Evolutionary conservation across 2,113 vertebrate species (phyloP).

Genomic region (Oreotragus oreotragus): DNA sequence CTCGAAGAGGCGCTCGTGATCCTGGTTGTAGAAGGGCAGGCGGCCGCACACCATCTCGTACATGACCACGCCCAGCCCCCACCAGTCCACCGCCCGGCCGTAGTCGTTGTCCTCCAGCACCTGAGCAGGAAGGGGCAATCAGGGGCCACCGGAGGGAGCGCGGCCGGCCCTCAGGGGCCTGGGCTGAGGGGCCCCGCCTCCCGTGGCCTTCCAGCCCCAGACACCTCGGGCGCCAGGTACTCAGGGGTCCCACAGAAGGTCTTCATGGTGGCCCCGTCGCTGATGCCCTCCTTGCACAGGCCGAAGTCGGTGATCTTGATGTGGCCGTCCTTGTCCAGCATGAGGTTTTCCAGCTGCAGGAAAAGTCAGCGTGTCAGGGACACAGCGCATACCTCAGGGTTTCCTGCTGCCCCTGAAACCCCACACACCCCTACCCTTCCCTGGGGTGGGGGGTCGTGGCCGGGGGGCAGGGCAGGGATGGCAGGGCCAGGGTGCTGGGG

Average conservation of each 20-base stretch:
- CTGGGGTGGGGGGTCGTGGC: background rate
- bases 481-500: background rate
- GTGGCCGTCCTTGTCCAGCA: slow-evolving; percentile 96
- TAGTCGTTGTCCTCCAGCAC: slow-evolving; percentile 96
- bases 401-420: fast-evolving
- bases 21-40: slow-evolving; percentile 96
- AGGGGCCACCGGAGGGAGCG: background rate
- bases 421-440: background rate
- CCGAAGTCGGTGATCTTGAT: slow-evolving; percentile 97
- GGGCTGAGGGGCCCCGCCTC: background rate
- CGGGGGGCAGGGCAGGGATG: too few species aligned
- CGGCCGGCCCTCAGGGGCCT: background rate
- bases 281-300: slow-evolving; percentile 94
- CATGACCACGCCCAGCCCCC: slow-evolving; percentile 95
- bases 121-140: slow-evolving; percentile 68
- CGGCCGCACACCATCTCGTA: slow-evolving; percentile 96
- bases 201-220: background rate
- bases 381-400: fast-evolving
- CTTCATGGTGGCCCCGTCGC: slow-evolving; percentile 94
- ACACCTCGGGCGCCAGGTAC: slow-evolving; percentile 94
- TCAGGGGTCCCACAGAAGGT: slow-evolving; percentile 96
- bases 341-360: slow-evolving; percentile 93
- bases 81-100: slow-evolving; percentile 94
- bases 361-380: background rate
- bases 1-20: slow-evolving; percentile 95